Evolutionary conservation across 2,113 vertebrate genomes (phyloP).

Genomic region (Illadopsis cleaveri): DNA sequence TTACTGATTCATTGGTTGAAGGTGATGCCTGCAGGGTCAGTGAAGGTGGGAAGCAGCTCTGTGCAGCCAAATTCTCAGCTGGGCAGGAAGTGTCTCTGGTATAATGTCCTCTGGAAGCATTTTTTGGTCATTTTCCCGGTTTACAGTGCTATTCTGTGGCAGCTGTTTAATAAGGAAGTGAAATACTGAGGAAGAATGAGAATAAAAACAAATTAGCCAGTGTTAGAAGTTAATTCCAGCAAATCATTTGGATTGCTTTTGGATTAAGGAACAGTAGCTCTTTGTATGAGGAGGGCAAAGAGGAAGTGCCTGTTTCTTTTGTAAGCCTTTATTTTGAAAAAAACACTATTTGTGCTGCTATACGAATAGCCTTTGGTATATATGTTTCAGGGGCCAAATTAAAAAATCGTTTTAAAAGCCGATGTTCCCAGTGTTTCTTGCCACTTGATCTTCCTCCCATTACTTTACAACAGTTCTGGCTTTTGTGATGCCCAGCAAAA

Average conservation of each 20-base stretch:
- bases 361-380: not conserved
- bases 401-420: not conserved
- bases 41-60: not conserved
- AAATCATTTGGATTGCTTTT: constrained; percentile 65
- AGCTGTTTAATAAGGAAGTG: constrained; percentile 71
- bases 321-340: constrained; percentile 13
- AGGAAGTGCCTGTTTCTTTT: constrained; percentile 45
- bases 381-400: not conserved
- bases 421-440: not conserved
- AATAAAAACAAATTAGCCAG: constrained; percentile 69
- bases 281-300: constrained; percentile 44
- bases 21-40: constrained; percentile 7
- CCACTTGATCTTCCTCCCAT: not conserved
- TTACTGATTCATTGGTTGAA: not conserved
- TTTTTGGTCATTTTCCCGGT: constrained; percentile 69
- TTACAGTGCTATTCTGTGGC: constrained; percentile 53
- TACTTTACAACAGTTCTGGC: not conserved
- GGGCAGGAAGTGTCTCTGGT: constrained; percentile 57
- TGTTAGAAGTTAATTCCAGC: constrained; percentile 69
- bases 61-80: constrained; percentile 38
- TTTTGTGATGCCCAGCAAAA: not conserved
- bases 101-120: constrained; percentile 37
- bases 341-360: not conserved
- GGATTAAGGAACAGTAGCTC: constrained; percentile 62
- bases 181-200: constrained; percentile 54